A percentile compares a stretch with the other conserved stretches of the same genome.
These are phyloP conservation scores for Euwallacea fornicatus DNA, from an alignment of 1,140 invertebrate genomes.

Conservation along the genomic window DNA sequence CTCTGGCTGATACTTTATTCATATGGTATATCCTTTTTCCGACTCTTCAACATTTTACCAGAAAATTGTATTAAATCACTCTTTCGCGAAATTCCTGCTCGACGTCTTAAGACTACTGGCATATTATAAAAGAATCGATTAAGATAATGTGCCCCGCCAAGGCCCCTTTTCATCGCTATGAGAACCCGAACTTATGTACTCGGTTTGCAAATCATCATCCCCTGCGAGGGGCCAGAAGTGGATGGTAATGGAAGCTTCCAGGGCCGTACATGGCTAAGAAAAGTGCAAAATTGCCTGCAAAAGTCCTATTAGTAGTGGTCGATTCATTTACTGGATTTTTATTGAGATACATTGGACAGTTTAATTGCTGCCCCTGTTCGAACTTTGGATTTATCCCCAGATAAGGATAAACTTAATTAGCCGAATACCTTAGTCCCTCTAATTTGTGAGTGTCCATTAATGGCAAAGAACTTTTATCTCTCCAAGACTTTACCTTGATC, in stretches of 20 bases:
- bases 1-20: not conserved
- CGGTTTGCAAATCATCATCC: conserved; percentile 30
- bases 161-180: conserved; percentile 18
- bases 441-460: conserved; percentile 20
- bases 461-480: too few relatives aligned
- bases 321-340: conserved; percentile 1
- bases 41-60: too few relatives aligned
- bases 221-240: not conserved
- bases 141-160: conserved; percentile 46
- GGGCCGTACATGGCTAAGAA: too few relatives aligned
- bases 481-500: too few relatives aligned
- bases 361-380: conserved; percentile 15
- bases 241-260: conserved; percentile 5
- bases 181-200: conserved; percentile 28
- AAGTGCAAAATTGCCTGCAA: too few relatives aligned
- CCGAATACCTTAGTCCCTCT: conserved; percentile 11
- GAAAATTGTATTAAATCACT: too few relatives aligned
- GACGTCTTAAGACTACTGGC: not conserved
- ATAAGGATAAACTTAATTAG: conserved; percentile 17
- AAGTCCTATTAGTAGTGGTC: too few relatives aligned
- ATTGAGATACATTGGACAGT: conserved; percentile 31
- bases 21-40: too few relatives aligned
- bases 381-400: conserved; percentile 20
- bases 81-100: too few relatives aligned
- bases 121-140: conserved; percentile 40